Evolutionary conservation across 2,113 vertebrate genomes (phyloP).

Genomic region (Bos indicus): DNA sequence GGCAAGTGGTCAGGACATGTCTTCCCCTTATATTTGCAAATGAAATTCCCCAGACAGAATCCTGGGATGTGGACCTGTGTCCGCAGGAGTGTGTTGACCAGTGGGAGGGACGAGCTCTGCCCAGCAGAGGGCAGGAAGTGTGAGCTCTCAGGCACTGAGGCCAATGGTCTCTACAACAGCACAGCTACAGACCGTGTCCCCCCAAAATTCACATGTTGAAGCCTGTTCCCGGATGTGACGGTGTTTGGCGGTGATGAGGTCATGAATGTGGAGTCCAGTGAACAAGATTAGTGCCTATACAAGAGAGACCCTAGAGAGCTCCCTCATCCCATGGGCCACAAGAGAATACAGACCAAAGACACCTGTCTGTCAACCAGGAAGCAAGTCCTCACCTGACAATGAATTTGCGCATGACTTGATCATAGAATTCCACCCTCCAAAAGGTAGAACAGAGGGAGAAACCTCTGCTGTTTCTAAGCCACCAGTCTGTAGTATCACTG

Average conservation of each 20-base stretch:
- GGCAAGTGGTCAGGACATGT: not conserved
- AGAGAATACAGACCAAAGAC: not conserved
- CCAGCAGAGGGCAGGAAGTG: not conserved
- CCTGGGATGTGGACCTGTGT: accelerated
- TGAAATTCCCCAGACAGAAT: accelerated
- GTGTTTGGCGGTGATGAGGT: not conserved
- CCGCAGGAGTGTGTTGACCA: not conserved
- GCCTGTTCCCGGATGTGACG: not conserved
- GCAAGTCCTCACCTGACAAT: not conserved
- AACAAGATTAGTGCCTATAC: not conserved
- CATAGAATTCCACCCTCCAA: not conserved
- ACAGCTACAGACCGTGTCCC: not conserved
- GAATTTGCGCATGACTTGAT: accelerated
- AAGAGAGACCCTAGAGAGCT: not conserved
- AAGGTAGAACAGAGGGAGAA: too few species aligned
- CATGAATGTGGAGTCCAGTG: not conserved
- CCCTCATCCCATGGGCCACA: not conserved
- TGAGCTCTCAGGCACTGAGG: not conserved
- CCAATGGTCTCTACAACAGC: not conserved
- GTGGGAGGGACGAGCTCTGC: not conserved
- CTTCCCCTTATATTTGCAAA: not conserved
- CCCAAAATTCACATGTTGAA: too few species aligned
- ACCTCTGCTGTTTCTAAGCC: too few species aligned
- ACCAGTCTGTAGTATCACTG: not conserved
- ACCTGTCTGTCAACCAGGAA: accelerated